phyloP scores from a whole-genome alignment of 1,140 invertebrate species.

The Macrostomum lignano region DNA sequence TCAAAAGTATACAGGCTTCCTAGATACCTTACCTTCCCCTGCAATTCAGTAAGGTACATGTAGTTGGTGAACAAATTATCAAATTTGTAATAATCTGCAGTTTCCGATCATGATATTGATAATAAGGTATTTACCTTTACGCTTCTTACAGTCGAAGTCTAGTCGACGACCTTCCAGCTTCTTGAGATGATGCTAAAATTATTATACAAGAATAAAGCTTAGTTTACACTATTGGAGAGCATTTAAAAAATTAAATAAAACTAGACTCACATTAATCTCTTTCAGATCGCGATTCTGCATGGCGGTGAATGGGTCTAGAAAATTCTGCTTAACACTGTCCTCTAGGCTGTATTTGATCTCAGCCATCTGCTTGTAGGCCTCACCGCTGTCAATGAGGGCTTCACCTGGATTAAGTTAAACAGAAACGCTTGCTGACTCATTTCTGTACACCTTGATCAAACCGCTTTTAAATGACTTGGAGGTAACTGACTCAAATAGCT shows the following conservation, averaged over 20 bases:
- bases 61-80: no score
- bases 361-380: slow-evolving; percentile 81
- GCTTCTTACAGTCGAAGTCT: slow-evolving; percentile 83
- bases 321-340: slow-evolving; percentile 97
- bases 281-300: slow-evolving; percentile 90
- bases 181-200: slow-evolving; percentile 61
- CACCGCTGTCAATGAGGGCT: slow-evolving; percentile 70
- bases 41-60: no score
- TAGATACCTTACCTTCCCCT: no score
- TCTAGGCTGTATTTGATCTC: slow-evolving; percentile 94
- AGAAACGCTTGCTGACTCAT: no score
- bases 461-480: not conserved
- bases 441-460: not conserved
- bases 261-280: slow-evolving; percentile 60
- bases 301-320: slow-evolving; percentile 81
- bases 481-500: slow-evolving; percentile 69
- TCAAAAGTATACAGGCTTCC: no score
- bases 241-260: not conserved
- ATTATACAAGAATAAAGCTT: not conserved
- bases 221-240: not conserved
- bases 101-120: not conserved
- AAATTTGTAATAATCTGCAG: no score
- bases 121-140: slow-evolving; percentile 31
- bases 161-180: slow-evolving; percentile 74
- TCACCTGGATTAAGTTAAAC: slow-evolving; percentile 32